A percentile compares a stretch with the other conserved stretches of the same genome.
Evolutionary conservation across 2,797 vertebrate species (phyloP).

Genomic region (Acanthornis magna): DNA sequence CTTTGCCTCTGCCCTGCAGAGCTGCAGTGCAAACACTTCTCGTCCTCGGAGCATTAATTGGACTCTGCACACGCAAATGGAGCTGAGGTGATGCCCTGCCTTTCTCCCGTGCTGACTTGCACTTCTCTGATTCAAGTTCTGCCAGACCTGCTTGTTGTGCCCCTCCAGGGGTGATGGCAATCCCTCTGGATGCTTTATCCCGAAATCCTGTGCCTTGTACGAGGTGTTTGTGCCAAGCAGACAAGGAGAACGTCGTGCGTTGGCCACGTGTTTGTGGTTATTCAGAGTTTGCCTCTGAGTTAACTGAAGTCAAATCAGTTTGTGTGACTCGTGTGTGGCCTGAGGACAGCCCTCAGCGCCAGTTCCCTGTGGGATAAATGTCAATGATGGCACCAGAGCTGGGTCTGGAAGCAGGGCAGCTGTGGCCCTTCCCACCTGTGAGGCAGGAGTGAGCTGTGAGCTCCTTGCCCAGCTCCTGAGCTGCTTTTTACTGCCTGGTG

Average conservation of each 20-base stretch:
- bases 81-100: neutral
- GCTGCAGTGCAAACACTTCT: neutral
- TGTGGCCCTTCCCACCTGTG: neutral
- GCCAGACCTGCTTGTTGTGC: neutral
- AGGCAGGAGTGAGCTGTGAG: fast-evolving
- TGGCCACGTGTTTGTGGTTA: neutral
- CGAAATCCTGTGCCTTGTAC: fast-evolving
- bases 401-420: neutral
- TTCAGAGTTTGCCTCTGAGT: neutral
- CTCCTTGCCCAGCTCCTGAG: neutral
- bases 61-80: fast-evolving
- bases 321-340: neutral
- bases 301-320: neutral
- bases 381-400: neutral
- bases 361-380: neutral
- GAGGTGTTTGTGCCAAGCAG: neutral
- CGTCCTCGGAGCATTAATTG: neutral
- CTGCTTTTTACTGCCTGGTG: neutral
- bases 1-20: neutral
- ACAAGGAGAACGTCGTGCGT: neutral
- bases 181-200: neutral
- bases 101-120: neutral
- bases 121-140: neutral
- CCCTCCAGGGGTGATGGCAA: neutral
- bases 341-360: neutral